A percentile compares a stretch with the other conserved stretches of the same genome.
Evolutionary conservation across 2,797 vertebrate genomes (phyloP).

Genomic region (Hippoglossus hippoglossus): DNA sequence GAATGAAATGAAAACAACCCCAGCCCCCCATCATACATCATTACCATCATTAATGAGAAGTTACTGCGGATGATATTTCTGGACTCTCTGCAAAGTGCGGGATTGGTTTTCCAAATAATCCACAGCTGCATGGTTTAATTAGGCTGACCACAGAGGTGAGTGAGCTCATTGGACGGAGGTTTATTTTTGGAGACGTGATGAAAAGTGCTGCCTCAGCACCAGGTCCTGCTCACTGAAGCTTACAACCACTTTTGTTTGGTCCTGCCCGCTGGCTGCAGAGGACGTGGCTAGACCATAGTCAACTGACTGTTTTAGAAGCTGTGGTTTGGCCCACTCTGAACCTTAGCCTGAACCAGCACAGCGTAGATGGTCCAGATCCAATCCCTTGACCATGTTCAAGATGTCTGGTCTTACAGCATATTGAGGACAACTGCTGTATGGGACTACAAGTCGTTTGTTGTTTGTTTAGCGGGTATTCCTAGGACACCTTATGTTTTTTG

Average conservation of each 20-base stretch:
- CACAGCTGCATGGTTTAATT: slow-evolving; percentile 60
- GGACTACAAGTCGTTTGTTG: too few relatives aligned
- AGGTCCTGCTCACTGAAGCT: slow-evolving; percentile 33
- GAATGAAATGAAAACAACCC: slow-evolving; percentile 44
- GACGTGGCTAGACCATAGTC: slow-evolving; percentile 19
- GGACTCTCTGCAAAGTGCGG: slow-evolving; percentile 32
- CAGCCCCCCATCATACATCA: slow-evolving; percentile 50
- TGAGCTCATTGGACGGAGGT: slow-evolving; percentile 63
- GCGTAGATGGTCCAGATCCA: slow-evolving; percentile 21
- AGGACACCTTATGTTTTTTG: slow-evolving; percentile 7
- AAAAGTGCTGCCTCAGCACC: slow-evolving; percentile 68
- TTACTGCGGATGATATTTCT: slow-evolving; percentile 51
- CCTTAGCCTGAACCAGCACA: slow-evolving; percentile 31
- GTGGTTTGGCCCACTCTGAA: slow-evolving; percentile 47
- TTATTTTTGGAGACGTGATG: slow-evolving; percentile 63
- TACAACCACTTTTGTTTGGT: slow-evolving; percentile 63
- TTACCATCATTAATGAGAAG: slow-evolving; percentile 57
- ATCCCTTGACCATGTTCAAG: slow-evolving; percentile 33
- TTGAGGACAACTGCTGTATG: neutral
- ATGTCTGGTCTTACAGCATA: slow-evolving; percentile 16
- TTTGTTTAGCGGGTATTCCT: neutral
- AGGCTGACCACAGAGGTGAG: slow-evolving; percentile 50
- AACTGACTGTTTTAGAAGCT: slow-evolving; percentile 54
- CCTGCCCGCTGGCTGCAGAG: slow-evolving; percentile 44
- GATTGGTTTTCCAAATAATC: slow-evolving; percentile 58